Evolutionary conservation across 1,140 invertebrate genomes (phyloP).

Genomic region (Eurosta solidaginis): DNA sequence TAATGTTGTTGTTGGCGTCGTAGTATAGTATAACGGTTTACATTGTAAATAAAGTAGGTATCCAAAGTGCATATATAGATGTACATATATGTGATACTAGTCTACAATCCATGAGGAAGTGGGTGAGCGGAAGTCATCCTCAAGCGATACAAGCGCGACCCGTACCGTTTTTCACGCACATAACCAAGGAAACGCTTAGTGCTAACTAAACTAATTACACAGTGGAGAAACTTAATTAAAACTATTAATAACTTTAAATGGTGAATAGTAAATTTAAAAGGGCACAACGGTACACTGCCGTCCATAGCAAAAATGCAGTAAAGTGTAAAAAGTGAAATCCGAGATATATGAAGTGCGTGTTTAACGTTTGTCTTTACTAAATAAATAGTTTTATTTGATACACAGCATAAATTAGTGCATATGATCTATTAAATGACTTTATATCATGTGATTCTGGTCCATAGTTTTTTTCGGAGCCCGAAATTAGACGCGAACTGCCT

Average conservation of each 20-base stretch:
- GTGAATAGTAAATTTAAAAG: background rate
- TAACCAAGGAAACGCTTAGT: background rate
- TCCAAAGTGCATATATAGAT: background rate
- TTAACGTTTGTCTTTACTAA: too few species aligned
- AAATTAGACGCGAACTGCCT: too few species aligned
- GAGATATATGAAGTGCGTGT: too few species aligned
- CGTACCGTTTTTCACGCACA: background rate
- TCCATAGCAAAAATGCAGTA: background rate
- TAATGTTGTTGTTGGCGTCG: background rate
- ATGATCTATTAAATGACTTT: too few species aligned
- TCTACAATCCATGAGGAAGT: background rate
- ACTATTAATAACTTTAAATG: conserved; percentile 3
- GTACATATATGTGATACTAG: background rate
- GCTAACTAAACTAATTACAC: conserved; percentile 16
- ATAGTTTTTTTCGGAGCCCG: too few species aligned
- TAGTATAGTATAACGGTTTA: background rate
- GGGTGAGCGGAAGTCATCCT: background rate
- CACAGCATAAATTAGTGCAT: too few species aligned
- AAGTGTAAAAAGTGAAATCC: too few species aligned
- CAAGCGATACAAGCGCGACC: background rate
- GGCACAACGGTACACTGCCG: background rate
- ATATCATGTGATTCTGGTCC: too few species aligned
- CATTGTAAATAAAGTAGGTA: too few species aligned
- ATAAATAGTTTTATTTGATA: too few species aligned
- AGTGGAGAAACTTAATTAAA: conserved; percentile 7